These are phyloP conservation scores for Thymelicus sylvestris DNA, from an alignment of 2,888 invertebrate genomes.

Conservation along the genomic window DNA sequence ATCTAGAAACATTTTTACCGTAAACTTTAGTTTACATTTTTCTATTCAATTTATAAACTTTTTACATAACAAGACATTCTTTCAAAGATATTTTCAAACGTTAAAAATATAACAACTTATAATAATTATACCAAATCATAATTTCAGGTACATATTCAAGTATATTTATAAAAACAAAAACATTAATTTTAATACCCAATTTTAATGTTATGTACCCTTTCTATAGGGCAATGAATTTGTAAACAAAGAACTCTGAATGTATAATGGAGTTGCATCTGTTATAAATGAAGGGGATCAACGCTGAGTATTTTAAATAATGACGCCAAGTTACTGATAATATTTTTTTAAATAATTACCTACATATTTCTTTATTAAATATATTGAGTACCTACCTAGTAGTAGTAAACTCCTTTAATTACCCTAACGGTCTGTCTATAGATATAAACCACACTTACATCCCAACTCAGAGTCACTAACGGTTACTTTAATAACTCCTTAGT, in stretches of 20 bases:
- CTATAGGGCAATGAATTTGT: conserved; percentile 63
- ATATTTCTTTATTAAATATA: background rate
- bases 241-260: conserved; percentile 75
- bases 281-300: conserved; percentile 59
- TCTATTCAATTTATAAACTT: no score
- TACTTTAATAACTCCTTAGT: no score
- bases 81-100: no score
- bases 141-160: background rate
- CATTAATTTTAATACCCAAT: conserved; percentile 54
- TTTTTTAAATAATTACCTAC: background rate
- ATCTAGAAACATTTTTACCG: no score
- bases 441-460: no score
- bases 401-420: no score
- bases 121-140: background rate
- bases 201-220: conserved; percentile 76
- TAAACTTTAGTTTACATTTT: no score
- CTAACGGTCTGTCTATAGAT: no score
- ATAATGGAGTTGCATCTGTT: conserved; percentile 70
- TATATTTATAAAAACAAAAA: conserved; percentile 43
- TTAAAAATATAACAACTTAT: background rate
- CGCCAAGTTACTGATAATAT: conserved; percentile 13
- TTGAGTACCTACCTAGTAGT: background rate
- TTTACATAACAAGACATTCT: no score
- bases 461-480: no score
- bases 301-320: conserved; percentile 40